Conservation (phyloP, 2,888 invertebrate genomes). For the Bombylius discolor region DNA sequence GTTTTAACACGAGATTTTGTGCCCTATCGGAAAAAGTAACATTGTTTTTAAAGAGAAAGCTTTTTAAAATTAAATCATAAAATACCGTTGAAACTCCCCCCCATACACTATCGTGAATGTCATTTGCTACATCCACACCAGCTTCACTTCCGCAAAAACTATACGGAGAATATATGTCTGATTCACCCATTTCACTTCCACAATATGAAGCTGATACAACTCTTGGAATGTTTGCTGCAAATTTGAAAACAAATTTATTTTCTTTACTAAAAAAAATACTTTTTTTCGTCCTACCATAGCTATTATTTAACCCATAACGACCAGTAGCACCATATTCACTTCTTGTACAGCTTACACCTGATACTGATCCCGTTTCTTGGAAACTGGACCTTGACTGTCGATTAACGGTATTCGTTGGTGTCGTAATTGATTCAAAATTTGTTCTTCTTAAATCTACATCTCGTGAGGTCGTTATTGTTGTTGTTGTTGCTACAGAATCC, state of each 20-base stretch:
- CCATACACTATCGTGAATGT: conserved; percentile 36
- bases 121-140: conserved; percentile 35
- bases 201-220: conserved; percentile 66
- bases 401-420: too few relatives aligned
- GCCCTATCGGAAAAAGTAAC: conserved; percentile 17
- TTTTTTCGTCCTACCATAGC: conserved; percentile 26
- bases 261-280: neutral
- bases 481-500: neutral
- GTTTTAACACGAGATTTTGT: conserved; percentile 31
- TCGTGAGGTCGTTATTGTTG: neutral
- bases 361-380: conserved; percentile 14
- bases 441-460: neutral
- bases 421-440: too few relatives aligned
- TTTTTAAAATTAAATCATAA: neutral
- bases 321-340: conserved; percentile 31
- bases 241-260: neutral
- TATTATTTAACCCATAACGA: conserved; percentile 28
- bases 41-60: neutral
- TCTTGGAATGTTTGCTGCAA: conserved; percentile 37
- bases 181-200: conserved; percentile 68
- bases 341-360: conserved; percentile 19
- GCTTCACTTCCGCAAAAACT: conserved; percentile 54
- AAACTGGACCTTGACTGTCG: conserved; percentile 6
- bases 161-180: conserved; percentile 71
- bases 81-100: conserved; percentile 34